These are phyloP conservation scores for Centropristis striata DNA, from an alignment of 2,113 vertebrate species.

Conservation along the genomic window DNA sequence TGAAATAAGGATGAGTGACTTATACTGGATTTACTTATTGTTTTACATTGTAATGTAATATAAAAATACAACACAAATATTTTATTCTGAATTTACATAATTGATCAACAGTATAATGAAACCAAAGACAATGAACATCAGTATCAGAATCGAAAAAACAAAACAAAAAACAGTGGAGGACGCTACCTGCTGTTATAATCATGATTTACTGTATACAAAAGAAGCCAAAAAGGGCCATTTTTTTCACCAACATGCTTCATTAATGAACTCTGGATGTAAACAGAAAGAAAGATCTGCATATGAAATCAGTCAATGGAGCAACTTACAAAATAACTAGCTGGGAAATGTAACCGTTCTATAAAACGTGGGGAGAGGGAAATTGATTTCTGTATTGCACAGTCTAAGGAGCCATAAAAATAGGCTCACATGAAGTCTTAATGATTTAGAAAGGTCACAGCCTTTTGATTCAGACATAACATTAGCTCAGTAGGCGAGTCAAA, in stretches of 20 bases:
- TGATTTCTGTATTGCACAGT: conserved; percentile 7
- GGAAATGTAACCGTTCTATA: neutral
- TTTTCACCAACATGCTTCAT: conserved; percentile 14
- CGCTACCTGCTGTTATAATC: neutral
- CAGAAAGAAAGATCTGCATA: neutral
- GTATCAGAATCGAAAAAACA: no score
- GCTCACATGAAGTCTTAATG: conserved; percentile 35
- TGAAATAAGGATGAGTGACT: no score
- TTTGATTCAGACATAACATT: conserved; percentile 55
- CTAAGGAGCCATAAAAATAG: conserved; percentile 52
- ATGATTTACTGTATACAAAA: conserved; percentile 12
- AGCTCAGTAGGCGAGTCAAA: conserved; percentile 4
- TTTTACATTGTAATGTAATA: no score
- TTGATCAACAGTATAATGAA: no score
- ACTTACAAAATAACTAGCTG: neutral
- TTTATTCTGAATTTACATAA: no score
- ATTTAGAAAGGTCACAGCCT: conserved; percentile 61
- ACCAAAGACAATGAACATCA: no score
- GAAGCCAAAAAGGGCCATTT: neutral
- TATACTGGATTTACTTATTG: no score
- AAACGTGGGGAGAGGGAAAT: neutral
- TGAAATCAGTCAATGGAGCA: neutral
- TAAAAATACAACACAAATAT: no score
- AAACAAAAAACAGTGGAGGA: no score
- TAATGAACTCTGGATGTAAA: conserved; percentile 7